Conservation (phyloP, 2,888 invertebrate genomes). For the Tetragonisca angustula region DNA sequence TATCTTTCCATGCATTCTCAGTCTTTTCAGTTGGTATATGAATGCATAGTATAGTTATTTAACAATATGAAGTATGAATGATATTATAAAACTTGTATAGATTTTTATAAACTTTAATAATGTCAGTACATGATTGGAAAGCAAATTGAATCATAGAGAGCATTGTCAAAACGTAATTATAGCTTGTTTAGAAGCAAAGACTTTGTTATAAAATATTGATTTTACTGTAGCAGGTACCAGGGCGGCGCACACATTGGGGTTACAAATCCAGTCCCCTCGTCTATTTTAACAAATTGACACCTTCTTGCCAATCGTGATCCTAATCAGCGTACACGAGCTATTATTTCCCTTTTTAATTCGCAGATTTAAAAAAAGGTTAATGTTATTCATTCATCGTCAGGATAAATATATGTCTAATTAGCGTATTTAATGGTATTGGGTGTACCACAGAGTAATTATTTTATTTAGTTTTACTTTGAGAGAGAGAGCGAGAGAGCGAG, state of each 20-base stretch:
- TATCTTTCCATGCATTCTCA: conserved; percentile 9
- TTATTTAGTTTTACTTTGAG: conserved; percentile 39
- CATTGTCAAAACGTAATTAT: conserved; percentile 40
- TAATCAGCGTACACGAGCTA: conserved; percentile 75
- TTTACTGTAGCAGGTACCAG: conserved; percentile 76
- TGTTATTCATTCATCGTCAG: conserved; percentile 14
- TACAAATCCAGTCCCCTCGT: conserved; percentile 79
- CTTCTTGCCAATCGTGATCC: conserved; percentile 78
- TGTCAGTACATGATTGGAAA: conserved; percentile 6
- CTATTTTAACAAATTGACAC: conserved; percentile 82
- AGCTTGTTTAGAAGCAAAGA: conserved; percentile 22
- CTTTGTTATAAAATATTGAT: conserved; percentile 51
- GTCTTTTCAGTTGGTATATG: conserved; percentile 15
- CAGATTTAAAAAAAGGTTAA: conserved; percentile 14
- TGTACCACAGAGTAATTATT: conserved; percentile 29
- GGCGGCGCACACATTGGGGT: conserved; percentile 81
- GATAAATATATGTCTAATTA: conserved; percentile 6
- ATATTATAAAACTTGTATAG: conserved; percentile 22
- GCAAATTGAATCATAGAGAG: conserved; percentile 25
- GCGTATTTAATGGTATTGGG: conserved; percentile 17
- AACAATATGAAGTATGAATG: conserved; percentile 23
- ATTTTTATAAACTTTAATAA: conserved; percentile 35
- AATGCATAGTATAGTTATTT: conserved; percentile 20
- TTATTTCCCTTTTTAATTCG: conserved; percentile 33
- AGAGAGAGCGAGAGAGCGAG: conserved; percentile 1